phyloP scores from a whole-genome alignment of 2,888 invertebrate genomes.

The Himalopsyche anomala region DNA sequence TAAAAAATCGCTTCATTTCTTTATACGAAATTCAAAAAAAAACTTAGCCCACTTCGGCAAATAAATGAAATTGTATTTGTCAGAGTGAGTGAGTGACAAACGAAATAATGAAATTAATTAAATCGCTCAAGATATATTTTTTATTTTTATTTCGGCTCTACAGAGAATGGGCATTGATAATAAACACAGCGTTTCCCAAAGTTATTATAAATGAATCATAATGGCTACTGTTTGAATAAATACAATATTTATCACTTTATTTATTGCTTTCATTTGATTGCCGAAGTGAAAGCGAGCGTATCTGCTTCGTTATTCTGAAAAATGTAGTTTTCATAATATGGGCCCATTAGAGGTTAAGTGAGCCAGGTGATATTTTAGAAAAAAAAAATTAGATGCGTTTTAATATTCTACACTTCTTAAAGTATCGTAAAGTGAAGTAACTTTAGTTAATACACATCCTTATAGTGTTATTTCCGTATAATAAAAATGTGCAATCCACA shows the following conservation, averaged over 20 bases:
- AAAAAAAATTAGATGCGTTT: too few relatives aligned
- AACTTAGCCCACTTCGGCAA: not conserved
- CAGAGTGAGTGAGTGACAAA: slow-evolving; percentile 16
- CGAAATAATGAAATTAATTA: slow-evolving; percentile 21
- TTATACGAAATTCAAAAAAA: not conserved
- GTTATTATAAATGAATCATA: slow-evolving; percentile 41
- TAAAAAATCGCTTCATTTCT: too few relatives aligned
- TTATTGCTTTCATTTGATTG: not conserved
- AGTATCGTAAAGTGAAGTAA: too few relatives aligned
- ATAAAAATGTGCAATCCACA: too few relatives aligned
- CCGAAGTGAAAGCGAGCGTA: not conserved
- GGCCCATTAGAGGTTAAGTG: too few relatives aligned
- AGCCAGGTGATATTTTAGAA: too few relatives aligned
- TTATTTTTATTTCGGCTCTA: not conserved
- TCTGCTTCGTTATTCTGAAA: not conserved
- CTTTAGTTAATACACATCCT: too few relatives aligned
- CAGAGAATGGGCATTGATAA: not conserved
- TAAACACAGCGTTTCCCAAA: slow-evolving; percentile 6
- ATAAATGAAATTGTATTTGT: slow-evolving; percentile 6
- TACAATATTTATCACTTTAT: slow-evolving; percentile 34
- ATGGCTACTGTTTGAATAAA: slow-evolving; percentile 36
- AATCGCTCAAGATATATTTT: not conserved
- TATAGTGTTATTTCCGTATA: too few relatives aligned
- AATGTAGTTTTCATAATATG: too few relatives aligned
- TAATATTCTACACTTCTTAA: too few relatives aligned